These are phyloP conservation scores for Seira musarum DNA, from an alignment of 2,888 invertebrate species.

Conservation along the genomic window DNA sequence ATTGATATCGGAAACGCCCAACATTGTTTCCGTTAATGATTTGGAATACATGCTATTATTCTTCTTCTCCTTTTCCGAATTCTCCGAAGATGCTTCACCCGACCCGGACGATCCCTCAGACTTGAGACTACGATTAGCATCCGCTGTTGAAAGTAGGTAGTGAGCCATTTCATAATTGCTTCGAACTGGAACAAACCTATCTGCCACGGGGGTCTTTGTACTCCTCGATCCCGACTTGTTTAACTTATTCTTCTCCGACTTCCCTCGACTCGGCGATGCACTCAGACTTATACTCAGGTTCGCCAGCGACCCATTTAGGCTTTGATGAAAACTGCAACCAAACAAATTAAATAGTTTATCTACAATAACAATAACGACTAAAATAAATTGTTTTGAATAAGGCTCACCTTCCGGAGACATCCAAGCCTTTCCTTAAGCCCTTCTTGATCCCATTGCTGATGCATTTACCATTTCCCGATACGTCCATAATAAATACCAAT, in stretches of 20 bases:
- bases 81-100: constrained; percentile 29
- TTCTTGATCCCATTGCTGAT: constrained; percentile 22
- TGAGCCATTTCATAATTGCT: constrained; percentile 69
- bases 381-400: not conserved
- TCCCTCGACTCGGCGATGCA: constrained; percentile 54
- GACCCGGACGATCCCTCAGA: constrained; percentile 17
- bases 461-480: constrained; percentile 25
- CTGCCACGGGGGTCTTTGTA: constrained; percentile 61
- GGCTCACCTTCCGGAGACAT: constrained; percentile 49
- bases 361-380: not conserved
- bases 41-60: constrained; percentile 59
- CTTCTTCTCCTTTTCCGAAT: constrained; percentile 32
- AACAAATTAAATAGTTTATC: not conserved
- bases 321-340: constrained; percentile 63
- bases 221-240: constrained; percentile 59
- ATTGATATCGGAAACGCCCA: constrained; percentile 67
- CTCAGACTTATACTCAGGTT: constrained; percentile 60
- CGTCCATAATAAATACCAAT: constrained; percentile 28
- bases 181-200: constrained; percentile 68
- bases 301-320: constrained; percentile 61
- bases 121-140: constrained; percentile 45
- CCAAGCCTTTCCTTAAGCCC: constrained; percentile 48
- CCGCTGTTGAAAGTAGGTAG: constrained; percentile 63
- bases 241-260: constrained; percentile 49
- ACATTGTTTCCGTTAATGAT: constrained; percentile 66